A percentile compares a stretch with the other conserved stretches of the same genome.
Evolutionary conservation across 2,113 vertebrate genomes (phyloP).

Genomic region (Nansenia antarctica): DNA sequence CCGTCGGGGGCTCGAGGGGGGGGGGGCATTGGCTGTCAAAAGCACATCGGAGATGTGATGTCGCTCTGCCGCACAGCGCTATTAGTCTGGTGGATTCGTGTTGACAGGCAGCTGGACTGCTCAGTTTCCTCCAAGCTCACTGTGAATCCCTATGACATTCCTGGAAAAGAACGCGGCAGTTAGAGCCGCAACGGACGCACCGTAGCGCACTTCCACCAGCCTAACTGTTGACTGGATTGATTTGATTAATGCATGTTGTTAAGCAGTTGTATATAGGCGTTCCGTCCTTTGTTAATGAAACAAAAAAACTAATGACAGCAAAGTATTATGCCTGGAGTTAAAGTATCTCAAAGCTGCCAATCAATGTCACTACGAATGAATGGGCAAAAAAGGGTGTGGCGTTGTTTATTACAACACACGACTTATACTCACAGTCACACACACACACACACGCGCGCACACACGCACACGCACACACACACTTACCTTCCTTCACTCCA

Average conservation of each 20-base stretch:
- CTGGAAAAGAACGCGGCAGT: neutral
- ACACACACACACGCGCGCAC: conserved; percentile 3
- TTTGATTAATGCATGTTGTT: neutral
- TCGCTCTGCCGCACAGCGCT: conserved; percentile 30
- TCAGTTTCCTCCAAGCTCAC: conserved; percentile 27
- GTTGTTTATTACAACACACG: neutral
- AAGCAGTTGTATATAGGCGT: neutral
- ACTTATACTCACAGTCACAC: neutral
- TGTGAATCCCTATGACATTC: conserved; percentile 24
- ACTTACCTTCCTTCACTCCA: conserved; percentile 27
- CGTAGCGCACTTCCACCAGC: too few relatives aligned
- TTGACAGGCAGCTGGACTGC: neutral
- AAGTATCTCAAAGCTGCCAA: conserved; percentile 15
- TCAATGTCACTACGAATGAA: conserved; percentile 17
- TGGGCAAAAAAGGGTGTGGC: conserved; percentile 31
- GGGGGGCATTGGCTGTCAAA: conserved; percentile 59
- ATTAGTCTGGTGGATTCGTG: conserved; percentile 23
- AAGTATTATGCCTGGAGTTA: neutral
- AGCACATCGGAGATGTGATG: conserved; percentile 53
- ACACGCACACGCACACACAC: neutral
- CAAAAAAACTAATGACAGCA: neutral
- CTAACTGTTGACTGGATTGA: conserved; percentile 4
- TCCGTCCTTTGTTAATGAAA: neutral
- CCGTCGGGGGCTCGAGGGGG: conserved; percentile 30
- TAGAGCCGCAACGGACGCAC: neutral